Evolutionary conservation across 2,888 invertebrate species (phyloP).

Genomic region (Dichetophora obliterata): DNA sequence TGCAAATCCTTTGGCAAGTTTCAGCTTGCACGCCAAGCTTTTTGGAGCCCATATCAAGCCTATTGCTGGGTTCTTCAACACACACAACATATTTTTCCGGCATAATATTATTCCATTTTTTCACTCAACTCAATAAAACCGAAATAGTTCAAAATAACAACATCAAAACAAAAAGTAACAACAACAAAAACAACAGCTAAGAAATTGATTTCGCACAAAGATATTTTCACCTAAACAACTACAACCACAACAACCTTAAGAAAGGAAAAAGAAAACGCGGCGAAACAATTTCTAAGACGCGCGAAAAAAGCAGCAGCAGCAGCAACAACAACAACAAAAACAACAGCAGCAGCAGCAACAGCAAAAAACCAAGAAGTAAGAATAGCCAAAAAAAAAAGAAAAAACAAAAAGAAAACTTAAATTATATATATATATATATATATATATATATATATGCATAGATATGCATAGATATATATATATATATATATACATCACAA

Average conservation of each 20-base stretch:
- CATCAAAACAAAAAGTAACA: conserved; percentile 24
- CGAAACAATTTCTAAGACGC: conserved; percentile 12
- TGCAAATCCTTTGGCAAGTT: conserved; percentile 46
- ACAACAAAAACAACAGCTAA: conserved; percentile 12
- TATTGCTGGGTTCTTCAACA: conserved; percentile 60
- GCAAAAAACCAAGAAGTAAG: conserved; percentile 37
- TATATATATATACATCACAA: no score
- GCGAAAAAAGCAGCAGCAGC: conserved; percentile 22
- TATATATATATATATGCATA: no score
- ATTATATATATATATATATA: no score
- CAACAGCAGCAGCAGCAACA: background rate
- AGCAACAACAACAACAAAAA: no score
- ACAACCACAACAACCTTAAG: conserved; percentile 7
- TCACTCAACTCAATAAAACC: conserved; percentile 43
- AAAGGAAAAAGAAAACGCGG: background rate
- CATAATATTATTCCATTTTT: conserved; percentile 56
- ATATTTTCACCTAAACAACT: conserved; percentile 9
- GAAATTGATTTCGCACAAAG: conserved; percentile 33
- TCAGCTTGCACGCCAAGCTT: conserved; percentile 59
- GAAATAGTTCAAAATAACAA: conserved; percentile 23
- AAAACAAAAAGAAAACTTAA: no score
- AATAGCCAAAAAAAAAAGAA: background rate
- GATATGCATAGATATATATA: no score
- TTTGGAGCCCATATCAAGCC: conserved; percentile 67
- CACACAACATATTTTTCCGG: conserved; percentile 58